These are phyloP conservation scores for Phylloscopus trochiloides DNA, from an alignment of 2,113 vertebrate species.

Conservation along the genomic window DNA sequence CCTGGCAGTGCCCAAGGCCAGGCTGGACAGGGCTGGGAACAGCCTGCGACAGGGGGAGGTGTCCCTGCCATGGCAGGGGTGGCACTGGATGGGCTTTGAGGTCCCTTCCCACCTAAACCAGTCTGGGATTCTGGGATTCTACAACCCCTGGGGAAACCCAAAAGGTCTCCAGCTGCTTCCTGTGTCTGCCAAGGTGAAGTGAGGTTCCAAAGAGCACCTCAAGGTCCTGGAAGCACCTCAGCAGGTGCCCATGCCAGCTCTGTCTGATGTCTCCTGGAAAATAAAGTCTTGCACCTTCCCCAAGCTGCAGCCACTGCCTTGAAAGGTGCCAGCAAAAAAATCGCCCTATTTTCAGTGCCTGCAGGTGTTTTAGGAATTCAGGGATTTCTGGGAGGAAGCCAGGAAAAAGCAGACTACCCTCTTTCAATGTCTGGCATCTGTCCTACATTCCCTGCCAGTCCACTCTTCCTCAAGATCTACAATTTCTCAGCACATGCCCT, in stretches of 20 bases:
- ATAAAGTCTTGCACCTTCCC: neutral
- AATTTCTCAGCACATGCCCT: neutral
- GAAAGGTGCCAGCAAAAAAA: neutral
- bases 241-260: neutral
- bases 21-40: neutral
- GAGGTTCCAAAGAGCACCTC: neutral
- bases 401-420: neutral
- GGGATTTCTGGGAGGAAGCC: neutral
- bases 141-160: fast-evolving
- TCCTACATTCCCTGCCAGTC: neutral
- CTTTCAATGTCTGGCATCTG: neutral
- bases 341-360: neutral
- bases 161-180: neutral
- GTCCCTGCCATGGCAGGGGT: neutral
- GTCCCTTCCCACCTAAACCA: neutral
- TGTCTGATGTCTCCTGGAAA: neutral
- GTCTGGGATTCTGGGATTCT: neutral
- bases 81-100: fast-evolving
- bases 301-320: neutral
- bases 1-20: neutral
- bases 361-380: neutral
- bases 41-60: neutral
- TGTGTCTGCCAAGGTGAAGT: neutral
- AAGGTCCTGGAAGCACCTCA: neutral
- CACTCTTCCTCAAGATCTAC: neutral